Evolutionary conservation across 2,113 vertebrate genomes (phyloP).

Genomic region (Recurvirostra avosetta): DNA sequence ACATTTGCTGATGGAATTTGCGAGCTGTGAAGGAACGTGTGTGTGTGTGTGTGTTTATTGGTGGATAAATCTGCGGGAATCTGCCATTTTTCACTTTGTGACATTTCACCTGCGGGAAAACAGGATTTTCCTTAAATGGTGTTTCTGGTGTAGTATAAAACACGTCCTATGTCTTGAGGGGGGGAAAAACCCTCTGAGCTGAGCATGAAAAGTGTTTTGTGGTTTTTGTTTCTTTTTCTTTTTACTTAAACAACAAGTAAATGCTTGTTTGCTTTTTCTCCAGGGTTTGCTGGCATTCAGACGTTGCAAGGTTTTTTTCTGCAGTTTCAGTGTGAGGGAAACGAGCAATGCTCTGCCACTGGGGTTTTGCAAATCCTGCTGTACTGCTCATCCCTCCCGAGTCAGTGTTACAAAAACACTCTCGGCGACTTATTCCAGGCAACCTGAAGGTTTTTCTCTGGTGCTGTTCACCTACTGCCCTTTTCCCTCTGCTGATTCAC

Average conservation of each 20-base stretch:
- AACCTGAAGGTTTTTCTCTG: neutral
- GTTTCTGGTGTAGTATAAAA: neutral
- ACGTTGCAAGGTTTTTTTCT: neutral
- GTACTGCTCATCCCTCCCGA: neutral
- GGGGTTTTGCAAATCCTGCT: neutral
- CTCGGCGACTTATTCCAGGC: neutral
- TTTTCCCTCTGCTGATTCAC: neutral
- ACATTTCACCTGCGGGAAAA: slow-evolving; percentile 39
- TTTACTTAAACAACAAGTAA: neutral
- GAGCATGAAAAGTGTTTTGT: neutral
- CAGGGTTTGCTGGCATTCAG: neutral
- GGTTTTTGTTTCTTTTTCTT: neutral
- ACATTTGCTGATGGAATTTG: slow-evolving; percentile 40
- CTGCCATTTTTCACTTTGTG: slow-evolving; percentile 33
- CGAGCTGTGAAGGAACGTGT: neutral
- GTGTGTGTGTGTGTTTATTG: neutral
- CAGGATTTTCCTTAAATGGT: neutral
- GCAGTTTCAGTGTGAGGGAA: neutral
- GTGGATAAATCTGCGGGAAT: neutral
- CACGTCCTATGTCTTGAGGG: neutral
- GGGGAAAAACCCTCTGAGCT: neutral
- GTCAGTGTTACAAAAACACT: neutral
- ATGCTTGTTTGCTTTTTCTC: neutral
- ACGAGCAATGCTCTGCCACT: neutral
- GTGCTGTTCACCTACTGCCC: neutral